Evolutionary conservation across 2,888 invertebrate genomes (phyloP), one percentile per base, ranked within the genome.

Genomic region (Lamproptera curius): DNA sequence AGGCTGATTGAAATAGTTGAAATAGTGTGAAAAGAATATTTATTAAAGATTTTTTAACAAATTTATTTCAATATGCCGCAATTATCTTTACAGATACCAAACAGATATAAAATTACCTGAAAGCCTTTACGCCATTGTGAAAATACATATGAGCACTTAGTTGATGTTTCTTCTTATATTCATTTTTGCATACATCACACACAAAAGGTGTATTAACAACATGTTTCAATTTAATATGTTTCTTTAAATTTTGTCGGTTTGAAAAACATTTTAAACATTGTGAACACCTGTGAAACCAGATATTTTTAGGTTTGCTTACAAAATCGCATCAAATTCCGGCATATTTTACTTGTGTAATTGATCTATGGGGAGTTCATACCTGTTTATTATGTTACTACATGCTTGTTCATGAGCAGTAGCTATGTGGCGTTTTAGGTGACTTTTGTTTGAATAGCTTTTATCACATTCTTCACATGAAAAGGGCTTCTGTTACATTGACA

Each of bases 351-450:
- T n/a, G n/a, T n/a, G n/a, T n/a, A n/a, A n/a, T n/a, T n/a, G n/a
- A n/a, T n/a, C n/a, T n/a, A n/a, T n/a, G n/a, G n/a, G n/a, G n/a
- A n/a, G n/a, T n/a, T n/a, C 20, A 20, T 67, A 84, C 85, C 76
- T 79, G 59, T 73, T 75, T 14, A 82, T 53, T 46, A 75, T 57
- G 59, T 72, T 68, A 28, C 56, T 62, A 50, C 64, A 65, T 34
- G 56, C 55, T 37, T 75, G 70, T 54, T 80, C 77, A 58, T 89
- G 91, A 2, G 70, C 77, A 42, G 68, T 84, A 37, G 83, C 77
- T 37, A 84, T 60, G 57, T 92, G 92, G 0, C 92, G 85, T 62
- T 90, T 90, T 41, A 92, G 70, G 62, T 92, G 92, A 8, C 89
- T 89, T 47, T 89, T 79, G 57, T 85, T 91, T 1, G 89, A 87